Evolutionary conservation across 2,888 invertebrate genomes (phyloP).

Genomic region (Machimus atricapillus): DNA sequence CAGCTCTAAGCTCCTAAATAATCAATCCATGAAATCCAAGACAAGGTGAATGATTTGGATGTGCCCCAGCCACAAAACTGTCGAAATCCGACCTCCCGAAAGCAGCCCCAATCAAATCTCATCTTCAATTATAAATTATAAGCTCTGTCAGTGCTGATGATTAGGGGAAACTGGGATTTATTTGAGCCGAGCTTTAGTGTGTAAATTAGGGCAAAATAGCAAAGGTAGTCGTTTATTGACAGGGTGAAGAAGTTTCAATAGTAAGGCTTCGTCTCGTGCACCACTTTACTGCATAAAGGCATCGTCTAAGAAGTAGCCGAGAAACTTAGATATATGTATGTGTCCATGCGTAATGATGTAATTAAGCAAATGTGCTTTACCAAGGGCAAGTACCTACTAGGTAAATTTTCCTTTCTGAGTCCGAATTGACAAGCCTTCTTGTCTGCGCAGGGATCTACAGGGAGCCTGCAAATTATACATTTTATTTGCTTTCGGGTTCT

Average conservation of each 20-base stretch:
- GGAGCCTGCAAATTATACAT: neutral
- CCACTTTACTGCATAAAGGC: neutral
- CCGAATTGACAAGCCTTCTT: neutral
- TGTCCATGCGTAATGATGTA: neutral
- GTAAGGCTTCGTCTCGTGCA: neutral
- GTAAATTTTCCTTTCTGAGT: neutral
- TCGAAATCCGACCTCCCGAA: neutral
- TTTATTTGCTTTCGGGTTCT: neutral
- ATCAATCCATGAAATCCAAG: neutral
- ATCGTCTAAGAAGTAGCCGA: neutral
- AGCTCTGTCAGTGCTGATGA: neutral
- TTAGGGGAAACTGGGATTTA: neutral
- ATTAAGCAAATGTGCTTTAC: neutral
- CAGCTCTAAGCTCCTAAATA: neutral
- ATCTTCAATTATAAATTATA: neutral
- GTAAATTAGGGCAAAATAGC: neutral
- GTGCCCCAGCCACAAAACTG: neutral
- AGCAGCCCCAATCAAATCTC: neutral
- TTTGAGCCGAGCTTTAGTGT: neutral
- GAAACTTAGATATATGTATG: neutral
- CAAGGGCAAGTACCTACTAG: neutral
- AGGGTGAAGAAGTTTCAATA: neutral
- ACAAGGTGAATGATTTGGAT: neutral
- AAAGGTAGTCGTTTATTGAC: neutral
- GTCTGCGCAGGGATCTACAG: neutral